These are phyloP conservation scores for Brachystomella parvula DNA, from an alignment of 1,140 invertebrate genomes.

Conservation along the genomic window DNA sequence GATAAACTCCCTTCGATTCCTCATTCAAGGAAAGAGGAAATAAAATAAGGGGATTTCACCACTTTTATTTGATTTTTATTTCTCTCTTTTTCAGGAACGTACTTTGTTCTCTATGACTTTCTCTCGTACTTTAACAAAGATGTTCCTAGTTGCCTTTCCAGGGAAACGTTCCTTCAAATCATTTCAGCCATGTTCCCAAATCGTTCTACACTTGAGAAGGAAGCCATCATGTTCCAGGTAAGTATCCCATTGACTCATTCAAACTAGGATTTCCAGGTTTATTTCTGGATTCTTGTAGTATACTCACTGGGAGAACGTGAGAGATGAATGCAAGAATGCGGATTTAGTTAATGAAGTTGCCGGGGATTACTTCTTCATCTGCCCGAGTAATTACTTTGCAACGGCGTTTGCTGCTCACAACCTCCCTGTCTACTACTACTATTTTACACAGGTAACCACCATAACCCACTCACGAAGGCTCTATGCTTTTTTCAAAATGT, in stretches of 20 bases:
- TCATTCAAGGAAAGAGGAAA: neutral
- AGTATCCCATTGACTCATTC: slow-evolving; percentile 28
- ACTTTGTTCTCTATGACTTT: slow-evolving; percentile 84
- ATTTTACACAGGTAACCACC: slow-evolving; percentile 71
- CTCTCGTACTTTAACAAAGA: slow-evolving; percentile 82
- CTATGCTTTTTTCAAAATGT: neutral
- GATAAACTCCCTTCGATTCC: neutral
- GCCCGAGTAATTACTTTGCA: slow-evolving; percentile 81
- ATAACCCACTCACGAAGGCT: neutral
- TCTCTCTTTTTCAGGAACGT: slow-evolving; percentile 61
- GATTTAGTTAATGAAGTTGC: slow-evolving; percentile 79
- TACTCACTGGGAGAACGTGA: slow-evolving; percentile 78
- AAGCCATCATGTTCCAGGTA: slow-evolving; percentile 86
- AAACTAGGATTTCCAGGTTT: neutral
- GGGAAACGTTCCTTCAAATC: slow-evolving; percentile 75
- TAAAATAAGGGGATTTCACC: no score
- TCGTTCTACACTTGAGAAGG: slow-evolving; percentile 64
- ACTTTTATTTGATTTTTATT: no score
- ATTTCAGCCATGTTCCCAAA: slow-evolving; percentile 81
- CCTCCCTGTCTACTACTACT: slow-evolving; percentile 79
- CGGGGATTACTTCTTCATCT: slow-evolving; percentile 89
- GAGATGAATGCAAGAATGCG: slow-evolving; percentile 70
- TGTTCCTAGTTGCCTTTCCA: slow-evolving; percentile 63
- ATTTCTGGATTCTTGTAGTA: slow-evolving; percentile 60
- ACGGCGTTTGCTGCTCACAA: slow-evolving; percentile 70